Evolutionary conservation across 2,113 vertebrate genomes (phyloP), one percentile per base, ranked within the genome.

Genomic region (Butorides virescens): DNA sequence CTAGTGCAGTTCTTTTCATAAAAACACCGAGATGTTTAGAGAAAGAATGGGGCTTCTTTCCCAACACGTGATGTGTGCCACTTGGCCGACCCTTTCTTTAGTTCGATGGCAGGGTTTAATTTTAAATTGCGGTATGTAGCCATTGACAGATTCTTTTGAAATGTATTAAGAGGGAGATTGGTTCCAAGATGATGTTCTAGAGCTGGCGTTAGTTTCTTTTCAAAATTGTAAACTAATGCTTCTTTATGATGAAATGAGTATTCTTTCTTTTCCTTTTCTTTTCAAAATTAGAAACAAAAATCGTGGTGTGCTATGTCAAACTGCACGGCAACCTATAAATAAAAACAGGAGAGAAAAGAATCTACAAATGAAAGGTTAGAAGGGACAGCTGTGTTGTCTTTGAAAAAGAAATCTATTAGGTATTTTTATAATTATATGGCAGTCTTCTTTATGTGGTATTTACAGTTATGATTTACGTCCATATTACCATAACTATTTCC

Each of bases 391-490:
- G 90, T 96, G 88, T 93, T 96, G 94, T 96, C 94, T 96, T 96
- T 95, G 92, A 93, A 97, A 97, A 96, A 96, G 61, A 95, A 95
- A 93, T 94, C 86, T 93, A 97, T 97, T 97, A 96, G 92, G 91
- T 96, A 97, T 96, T 97, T 97, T 96, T 95, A 96, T 96, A 97
- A 97, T 97, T 97, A 95, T 94, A 96, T 85, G 68, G 68, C 97
- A 97, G 86, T 76, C 93, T 89, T 86, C 94, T 96, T 97, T 88
- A 96, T 97, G 95, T 96, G 97, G 94, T 96, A 95, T 96, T 96
- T 96, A 76, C 93, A 97, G 95, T 95, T 97, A 96, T 94, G 93
- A 97, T 93, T 96, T 96, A 96, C 11, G 32, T 91, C 61, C 91
- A 88, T 91, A 95, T 95, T 95, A 93, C 91, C 92, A 90, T 96